phyloP scores from a whole-genome alignment of 1,140 invertebrate genomes.

The Drosophila parabipectinata region DNA sequence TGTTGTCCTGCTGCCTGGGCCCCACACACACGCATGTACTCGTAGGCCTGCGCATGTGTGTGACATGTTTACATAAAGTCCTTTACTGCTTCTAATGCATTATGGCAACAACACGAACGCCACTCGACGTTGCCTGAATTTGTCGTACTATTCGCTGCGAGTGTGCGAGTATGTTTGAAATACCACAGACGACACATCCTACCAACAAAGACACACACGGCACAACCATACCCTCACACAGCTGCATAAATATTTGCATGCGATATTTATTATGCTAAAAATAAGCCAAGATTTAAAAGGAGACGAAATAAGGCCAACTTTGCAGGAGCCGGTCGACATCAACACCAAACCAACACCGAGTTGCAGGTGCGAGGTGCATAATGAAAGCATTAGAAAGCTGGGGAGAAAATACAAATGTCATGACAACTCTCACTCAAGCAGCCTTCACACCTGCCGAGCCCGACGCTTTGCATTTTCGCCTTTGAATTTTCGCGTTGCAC shows the following conservation, averaged over 20 bases:
- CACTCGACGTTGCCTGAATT: slow-evolving; percentile 53
- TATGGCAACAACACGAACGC: slow-evolving; percentile 70
- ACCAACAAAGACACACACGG: slow-evolving; percentile 44
- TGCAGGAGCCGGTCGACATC: background rate
- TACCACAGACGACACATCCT: slow-evolving; percentile 34
- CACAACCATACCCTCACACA: slow-evolving; percentile 10
- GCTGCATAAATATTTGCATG: slow-evolving; percentile 77
- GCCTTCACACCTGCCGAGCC: slow-evolving; percentile 62
- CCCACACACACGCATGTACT: background rate
- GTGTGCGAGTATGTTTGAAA: slow-evolving; percentile 5
- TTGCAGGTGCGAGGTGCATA: slow-evolving; percentile 61
- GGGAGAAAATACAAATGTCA: slow-evolving; percentile 60
- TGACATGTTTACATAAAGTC: slow-evolving; percentile 65
- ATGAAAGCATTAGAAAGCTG: slow-evolving; percentile 44
- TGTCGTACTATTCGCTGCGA: slow-evolving; percentile 27
- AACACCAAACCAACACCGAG: background rate
- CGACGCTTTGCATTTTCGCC: slow-evolving; percentile 23
- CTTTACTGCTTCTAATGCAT: slow-evolving; percentile 74
- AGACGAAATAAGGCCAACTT: slow-evolving; percentile 73
- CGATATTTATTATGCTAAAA: slow-evolving; percentile 80
- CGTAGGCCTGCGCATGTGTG: slow-evolving; percentile 46
- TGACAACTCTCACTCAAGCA: slow-evolving; percentile 72
- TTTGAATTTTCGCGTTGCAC: slow-evolving; percentile 23
- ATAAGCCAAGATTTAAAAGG: slow-evolving; percentile 79
- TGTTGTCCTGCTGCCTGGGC: slow-evolving; percentile 62